Percentiles rank a stretch among this genome's conserved stretches.
Conservation (phyloP, 2,113 vertebrate genomes). For the Theristicus caerulescens region DNA sequence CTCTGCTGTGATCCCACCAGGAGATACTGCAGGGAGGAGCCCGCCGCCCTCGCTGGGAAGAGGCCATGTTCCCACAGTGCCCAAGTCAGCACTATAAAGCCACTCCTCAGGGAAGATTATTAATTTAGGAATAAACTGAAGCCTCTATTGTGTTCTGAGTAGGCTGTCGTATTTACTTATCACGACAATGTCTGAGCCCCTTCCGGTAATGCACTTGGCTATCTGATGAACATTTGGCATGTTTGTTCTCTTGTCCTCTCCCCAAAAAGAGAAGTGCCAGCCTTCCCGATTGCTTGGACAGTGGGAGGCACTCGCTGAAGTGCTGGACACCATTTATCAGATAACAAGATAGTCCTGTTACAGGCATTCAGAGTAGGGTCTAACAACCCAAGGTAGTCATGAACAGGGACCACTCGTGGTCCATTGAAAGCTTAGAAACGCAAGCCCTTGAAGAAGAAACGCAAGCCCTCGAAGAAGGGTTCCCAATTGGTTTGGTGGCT, state of each 20-base stretch:
- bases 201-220: background rate
- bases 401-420: background rate
- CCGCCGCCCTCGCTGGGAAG: background rate
- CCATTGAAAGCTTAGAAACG: background rate
- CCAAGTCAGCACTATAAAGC: background rate
- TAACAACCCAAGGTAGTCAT: background rate
- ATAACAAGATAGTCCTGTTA: background rate
- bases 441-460: background rate
- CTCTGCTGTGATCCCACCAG: background rate
- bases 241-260: background rate
- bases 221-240: background rate
- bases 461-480: background rate
- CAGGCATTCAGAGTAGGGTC: background rate
- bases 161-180: background rate
- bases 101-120: background rate
- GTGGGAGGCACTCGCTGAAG: accelerated
- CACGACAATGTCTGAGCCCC: background rate
- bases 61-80: background rate
- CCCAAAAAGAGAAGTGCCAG: background rate
- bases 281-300: background rate
- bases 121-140: slow-evolving; percentile 22
- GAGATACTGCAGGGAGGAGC: background rate
- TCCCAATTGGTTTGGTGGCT: background rate
- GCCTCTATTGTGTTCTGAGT: slow-evolving; percentile 1
- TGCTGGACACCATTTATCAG: background rate